A percentile compares a stretch with the other conserved stretches of the same genome.
phyloP scores from a whole-genome alignment of 2,888 invertebrate species.

The Norana najaformis region DNA sequence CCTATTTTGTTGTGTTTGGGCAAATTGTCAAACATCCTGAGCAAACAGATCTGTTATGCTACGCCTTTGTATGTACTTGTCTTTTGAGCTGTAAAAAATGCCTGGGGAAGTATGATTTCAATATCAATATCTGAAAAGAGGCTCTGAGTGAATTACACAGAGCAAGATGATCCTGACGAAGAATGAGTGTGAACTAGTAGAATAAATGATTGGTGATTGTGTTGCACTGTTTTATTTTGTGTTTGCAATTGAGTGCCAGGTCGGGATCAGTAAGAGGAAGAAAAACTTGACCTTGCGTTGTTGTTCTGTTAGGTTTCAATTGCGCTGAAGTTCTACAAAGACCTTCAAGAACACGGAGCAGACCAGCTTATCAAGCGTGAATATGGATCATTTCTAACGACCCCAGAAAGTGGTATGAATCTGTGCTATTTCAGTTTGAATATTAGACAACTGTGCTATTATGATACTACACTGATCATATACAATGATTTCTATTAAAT shows the following conservation, averaged over 20 bases:
- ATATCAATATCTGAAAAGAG: not conserved
- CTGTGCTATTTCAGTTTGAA: not conserved
- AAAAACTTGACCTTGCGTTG: not conserved
- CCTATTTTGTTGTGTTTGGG: not conserved
- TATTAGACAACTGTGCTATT: not conserved
- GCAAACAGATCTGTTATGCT: not conserved
- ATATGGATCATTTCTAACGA: conserved; percentile 81
- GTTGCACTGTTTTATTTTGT: not conserved
- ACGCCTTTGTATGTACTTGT: not conserved
- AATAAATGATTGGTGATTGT: not conserved
- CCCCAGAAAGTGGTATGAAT: conserved; percentile 79
- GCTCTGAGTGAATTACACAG: too few relatives aligned
- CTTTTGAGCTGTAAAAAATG: not conserved
- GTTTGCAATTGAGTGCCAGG: not conserved
- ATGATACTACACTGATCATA: too few relatives aligned
- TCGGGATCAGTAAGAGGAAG: too few relatives aligned
- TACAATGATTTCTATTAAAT: too few relatives aligned
- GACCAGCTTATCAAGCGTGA: conserved; percentile 91
- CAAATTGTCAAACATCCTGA: not conserved
- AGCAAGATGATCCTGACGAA: not conserved
- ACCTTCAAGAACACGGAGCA: conserved; percentile 95
- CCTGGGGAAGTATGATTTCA: not conserved
- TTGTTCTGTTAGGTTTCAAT: conserved; percentile 82
- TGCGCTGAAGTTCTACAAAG: conserved; percentile 95
- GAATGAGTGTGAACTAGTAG: not conserved